Conservation (phyloP, 2,888 invertebrate genomes). For the Stenurella melanura region DNA sequence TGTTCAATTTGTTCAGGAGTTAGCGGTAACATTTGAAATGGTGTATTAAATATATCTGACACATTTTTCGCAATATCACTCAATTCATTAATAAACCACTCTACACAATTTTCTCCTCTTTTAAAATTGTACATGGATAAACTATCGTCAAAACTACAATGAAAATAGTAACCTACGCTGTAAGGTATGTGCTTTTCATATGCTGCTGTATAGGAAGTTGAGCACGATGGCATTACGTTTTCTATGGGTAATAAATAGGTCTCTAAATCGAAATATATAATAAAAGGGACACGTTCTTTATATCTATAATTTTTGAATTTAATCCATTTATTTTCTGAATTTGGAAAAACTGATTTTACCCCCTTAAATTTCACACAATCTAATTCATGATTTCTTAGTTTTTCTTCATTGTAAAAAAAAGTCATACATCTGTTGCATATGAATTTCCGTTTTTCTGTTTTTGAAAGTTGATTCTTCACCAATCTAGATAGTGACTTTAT, state of each 20-base stretch:
- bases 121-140: not conserved
- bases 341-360: not conserved
- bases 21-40: not conserved
- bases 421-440: not conserved
- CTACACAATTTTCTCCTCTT: not conserved
- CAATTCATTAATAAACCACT: not conserved
- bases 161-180: not conserved
- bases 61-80: not conserved
- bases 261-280: too few species aligned
- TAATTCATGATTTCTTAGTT: not conserved
- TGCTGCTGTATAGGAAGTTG: not conserved
- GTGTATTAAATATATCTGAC: not conserved
- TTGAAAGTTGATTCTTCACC: not conserved
- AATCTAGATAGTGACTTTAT: constrained; percentile 2
- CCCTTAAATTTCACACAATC: not conserved
- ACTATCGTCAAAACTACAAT: not conserved
- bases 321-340: constrained; percentile 1
- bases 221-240: not conserved
- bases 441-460: not conserved
- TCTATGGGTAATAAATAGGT: not conserved
- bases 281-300: not conserved
- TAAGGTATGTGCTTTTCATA: not conserved
- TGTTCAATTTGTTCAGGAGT: not conserved
- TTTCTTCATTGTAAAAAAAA: not conserved
- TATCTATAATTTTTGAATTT: constrained; percentile 10